These are phyloP conservation scores for Monochamus saltuarius DNA, from an alignment of 1,140 invertebrate species.

Conservation along the genomic window DNA sequence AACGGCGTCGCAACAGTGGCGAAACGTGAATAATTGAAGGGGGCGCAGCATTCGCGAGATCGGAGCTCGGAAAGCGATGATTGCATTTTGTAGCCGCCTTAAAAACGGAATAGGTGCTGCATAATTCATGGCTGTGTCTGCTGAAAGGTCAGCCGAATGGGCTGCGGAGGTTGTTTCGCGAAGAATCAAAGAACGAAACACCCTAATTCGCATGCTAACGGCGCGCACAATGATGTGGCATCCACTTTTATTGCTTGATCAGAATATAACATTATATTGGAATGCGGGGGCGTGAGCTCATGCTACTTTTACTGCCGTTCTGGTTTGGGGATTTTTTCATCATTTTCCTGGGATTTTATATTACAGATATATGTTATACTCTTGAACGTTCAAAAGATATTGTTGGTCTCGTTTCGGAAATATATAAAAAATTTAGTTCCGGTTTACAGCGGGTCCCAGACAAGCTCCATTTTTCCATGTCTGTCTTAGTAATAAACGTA, in stretches of 20 bases:
- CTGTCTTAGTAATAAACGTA: too few relatives aligned
- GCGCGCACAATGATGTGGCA: constrained; percentile 47
- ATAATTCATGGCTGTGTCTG: constrained; percentile 34
- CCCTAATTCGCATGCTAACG: constrained; percentile 47
- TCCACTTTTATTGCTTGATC: constrained; percentile 50
- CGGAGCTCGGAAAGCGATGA: constrained; percentile 9
- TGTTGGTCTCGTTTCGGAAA: too few relatives aligned
- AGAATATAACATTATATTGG: constrained; percentile 48
- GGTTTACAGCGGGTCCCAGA: too few relatives aligned
- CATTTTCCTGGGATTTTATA: too few relatives aligned
- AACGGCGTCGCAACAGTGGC: too few relatives aligned
- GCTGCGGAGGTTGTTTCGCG: constrained; percentile 33
- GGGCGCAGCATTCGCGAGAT: not conserved
- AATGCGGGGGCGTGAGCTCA: constrained; percentile 41
- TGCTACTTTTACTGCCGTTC: not conserved
- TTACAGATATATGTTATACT: too few relatives aligned
- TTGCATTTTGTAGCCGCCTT: constrained; percentile 12
- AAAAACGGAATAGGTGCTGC: constrained; percentile 15
- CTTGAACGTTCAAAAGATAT: too few relatives aligned
- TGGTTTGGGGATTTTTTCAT: too few relatives aligned
- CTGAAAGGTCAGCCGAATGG: constrained; percentile 35
- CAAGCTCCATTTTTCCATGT: too few relatives aligned
- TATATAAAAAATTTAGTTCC: too few relatives aligned
- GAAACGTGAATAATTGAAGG: constrained; percentile 5
- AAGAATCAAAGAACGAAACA: constrained; percentile 47